Evolutionary conservation across 1,140 invertebrate genomes (phyloP), one percentile per base, ranked within the genome.

Genomic region (Chymomyza costata): DNA sequence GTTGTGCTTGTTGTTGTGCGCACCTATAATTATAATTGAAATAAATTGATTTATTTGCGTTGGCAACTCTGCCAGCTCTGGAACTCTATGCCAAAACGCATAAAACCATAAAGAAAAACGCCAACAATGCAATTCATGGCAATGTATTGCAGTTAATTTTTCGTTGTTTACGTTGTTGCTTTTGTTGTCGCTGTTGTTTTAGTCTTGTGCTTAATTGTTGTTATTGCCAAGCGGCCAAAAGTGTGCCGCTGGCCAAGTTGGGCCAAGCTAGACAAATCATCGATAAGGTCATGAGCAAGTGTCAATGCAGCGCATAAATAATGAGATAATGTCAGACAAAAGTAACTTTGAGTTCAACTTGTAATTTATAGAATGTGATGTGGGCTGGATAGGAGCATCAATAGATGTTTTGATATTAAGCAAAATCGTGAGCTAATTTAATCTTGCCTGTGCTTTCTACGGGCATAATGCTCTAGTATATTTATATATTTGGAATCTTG

Each of bases 91-190:
- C 67, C 73, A 73, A 80, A 78, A 80, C 73, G 74, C 74, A 80
- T 80, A 81, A 80, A 80, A 52, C 74, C 73, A 74, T 81, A 81
- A 80, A 80, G 73, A 81, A 80, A 80, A 73, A 80, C 80, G 71
- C 73, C 71, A 80, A 80, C 73, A 80, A 68, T 73, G 68, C 74
- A 68, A 61, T 68, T 60, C 67, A 56, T 61, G 53, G 34, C 37
- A 10, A 28, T 28, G 10, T 10, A 10, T 10, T 28, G 10, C 25
- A 28, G 10, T 28, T 28, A 5, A n/a, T n/a, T 48, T 45, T 28
- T 25, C 21, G n/a, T 45, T 32, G 28, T 32, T 13, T 30, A 17
- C 16, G 31, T 34, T 17, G 14, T 15, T 46, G 48, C n/a, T 45
- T 38, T 50, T 45, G 45, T 45, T 54, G 44, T 41, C n/a, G 46